phyloP scores from a whole-genome alignment of 2,888 invertebrate genomes.

The Caenorhabditis imperialis region DNA sequence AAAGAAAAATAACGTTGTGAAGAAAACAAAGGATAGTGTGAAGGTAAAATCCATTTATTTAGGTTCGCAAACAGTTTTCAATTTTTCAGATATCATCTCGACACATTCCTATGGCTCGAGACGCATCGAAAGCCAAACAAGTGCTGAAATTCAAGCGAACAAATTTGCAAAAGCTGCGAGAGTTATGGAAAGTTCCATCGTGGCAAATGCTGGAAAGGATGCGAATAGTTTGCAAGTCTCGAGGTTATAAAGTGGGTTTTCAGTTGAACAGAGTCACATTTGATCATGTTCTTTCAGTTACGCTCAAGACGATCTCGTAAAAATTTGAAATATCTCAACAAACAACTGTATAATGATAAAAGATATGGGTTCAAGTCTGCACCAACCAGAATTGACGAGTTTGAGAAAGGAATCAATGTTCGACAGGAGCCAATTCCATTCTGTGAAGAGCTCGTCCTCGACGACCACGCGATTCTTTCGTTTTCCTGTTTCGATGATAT shows the following conservation, averaged over 20 bases:
- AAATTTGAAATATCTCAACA: neutral
- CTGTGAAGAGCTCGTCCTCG: conserved; percentile 43
- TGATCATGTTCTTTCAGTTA: conserved; percentile 12
- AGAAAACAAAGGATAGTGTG: too few species aligned
- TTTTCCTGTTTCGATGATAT: conserved; percentile 38
- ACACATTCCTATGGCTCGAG: neutral
- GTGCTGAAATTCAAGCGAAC: conserved; percentile 12
- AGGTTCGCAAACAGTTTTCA: too few species aligned
- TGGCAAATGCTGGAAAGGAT: conserved; percentile 27
- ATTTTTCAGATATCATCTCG: conserved; percentile 11
- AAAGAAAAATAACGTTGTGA: too few species aligned
- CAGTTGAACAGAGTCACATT: neutral
- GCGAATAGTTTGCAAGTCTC: neutral
- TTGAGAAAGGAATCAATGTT: conserved; percentile 47
- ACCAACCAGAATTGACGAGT: conserved; percentile 15
- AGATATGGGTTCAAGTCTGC: conserved; percentile 4
- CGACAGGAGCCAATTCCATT: conserved; percentile 44
- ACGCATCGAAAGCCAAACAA: neutral
- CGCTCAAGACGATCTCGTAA: conserved; percentile 16
- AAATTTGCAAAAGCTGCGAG: conserved; percentile 6
- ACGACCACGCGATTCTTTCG: conserved; percentile 32
- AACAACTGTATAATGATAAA: neutral
- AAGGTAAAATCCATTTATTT: too few species aligned
- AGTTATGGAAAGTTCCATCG: neutral
- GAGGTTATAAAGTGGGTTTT: conserved; percentile 15